Evolutionary conservation across 1,140 invertebrate species (phyloP), one percentile per base, ranked within the genome.

Genomic region (Colletes latitarsis): DNA sequence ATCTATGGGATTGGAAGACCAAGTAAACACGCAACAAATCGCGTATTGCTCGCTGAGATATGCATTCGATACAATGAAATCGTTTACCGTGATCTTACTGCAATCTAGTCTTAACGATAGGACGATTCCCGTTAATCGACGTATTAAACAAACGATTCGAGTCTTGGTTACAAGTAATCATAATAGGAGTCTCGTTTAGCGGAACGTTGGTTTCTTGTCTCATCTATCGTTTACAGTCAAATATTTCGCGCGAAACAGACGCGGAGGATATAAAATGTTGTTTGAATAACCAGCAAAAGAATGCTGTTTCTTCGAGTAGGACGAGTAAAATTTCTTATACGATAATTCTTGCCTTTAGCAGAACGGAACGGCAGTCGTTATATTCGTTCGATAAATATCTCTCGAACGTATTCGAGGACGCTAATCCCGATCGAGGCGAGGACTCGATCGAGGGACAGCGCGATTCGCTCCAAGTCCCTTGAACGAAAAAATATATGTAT

Each of bases 21-120:
- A 84, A 73, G 84, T 68, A 82, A 85, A 71, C 74, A 53, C 66
- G 79, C 62, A 68, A 75, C 30, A 74, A 77, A 72, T 81, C 46
- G 83, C 79, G 53, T 85, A 82, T 78, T 85, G 79, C 83, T 85
- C 83, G 83, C 70, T 60, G 83, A 60, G 79, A 85, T 85, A 85
- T 85, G 84, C 58, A 74, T 43, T 71, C 60, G 75, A 14, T 76
- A 46, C 8, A 67, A 52, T 43, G 68, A 62, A 70, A 71, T 52
- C 43, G 49, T 78, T 55, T 39, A 17, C n/a, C 64, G 43, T 55
- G 69, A 52, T 67, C 30, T 41, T 43, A n/a, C 71, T 30, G 58
- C 9, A 17, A 79, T 53, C 55, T 60, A 62, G 58, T 76, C 39
- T 81, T 21, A 6, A 58, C 43, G 57, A 80, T 53, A 72, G 52